phyloP scores from a whole-genome alignment of 2,113 vertebrate species.

The Lepus americanus region DNA sequence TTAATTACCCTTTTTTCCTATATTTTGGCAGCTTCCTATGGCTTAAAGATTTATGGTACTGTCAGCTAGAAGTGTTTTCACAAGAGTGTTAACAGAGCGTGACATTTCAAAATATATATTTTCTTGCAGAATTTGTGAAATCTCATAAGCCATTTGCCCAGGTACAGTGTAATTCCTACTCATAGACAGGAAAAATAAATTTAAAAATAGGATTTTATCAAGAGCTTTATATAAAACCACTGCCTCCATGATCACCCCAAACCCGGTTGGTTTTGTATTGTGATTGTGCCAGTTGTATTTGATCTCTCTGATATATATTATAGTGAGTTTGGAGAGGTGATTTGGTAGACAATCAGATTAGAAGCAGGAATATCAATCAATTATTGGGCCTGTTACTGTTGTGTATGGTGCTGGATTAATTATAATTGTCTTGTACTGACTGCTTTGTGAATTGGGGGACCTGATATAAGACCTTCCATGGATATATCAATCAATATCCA shows the following conservation, averaged over 20 bases:
- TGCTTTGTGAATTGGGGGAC: background rate
- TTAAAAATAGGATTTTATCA: conserved; percentile 26
- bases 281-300: background rate
- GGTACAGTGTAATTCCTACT: conserved; percentile 41
- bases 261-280: background rate
- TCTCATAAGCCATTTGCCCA: conserved; percentile 45
- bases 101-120: conserved; percentile 43
- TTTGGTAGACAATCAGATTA: background rate
- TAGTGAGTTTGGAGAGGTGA: conserved; percentile 32
- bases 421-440: background rate
- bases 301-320: background rate
- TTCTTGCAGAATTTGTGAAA: conserved; percentile 66
- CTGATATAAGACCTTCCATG: background rate
- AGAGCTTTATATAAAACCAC: conserved; percentile 63
- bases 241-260: background rate
- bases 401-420: background rate
- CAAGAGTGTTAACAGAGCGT: conserved; percentile 56
- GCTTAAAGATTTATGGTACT: conserved; percentile 31
- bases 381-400: background rate
- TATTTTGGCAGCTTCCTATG: background rate
- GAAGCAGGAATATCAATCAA: background rate
- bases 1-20: background rate
- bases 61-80: background rate
- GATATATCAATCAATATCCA: background rate
- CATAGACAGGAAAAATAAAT: conserved; percentile 71